Evolutionary conservation across 2,797 vertebrate genomes (phyloP), one percentile per base, ranked within the genome.

Genomic region (Melanotaenia boesemani): DNA sequence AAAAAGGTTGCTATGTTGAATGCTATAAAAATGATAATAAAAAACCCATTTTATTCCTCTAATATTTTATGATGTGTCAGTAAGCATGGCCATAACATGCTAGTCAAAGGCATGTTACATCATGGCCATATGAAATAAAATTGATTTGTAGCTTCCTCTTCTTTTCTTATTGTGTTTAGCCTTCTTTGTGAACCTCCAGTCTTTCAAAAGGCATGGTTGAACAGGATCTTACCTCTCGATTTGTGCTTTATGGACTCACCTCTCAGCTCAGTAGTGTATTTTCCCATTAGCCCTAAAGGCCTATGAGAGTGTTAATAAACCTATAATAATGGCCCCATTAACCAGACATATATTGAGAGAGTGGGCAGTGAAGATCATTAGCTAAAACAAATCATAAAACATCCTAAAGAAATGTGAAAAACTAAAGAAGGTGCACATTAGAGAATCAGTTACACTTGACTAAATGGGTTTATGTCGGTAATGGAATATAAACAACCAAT

Each of bases 311-410:
- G 72, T 74, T 85, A 74, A 79, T 87, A 82, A 85, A 84, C 63
- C 55, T 50, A 12, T 64, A 50, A 85, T 87, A 81, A 88, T 72
- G 76, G 63, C 75, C 75, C 82, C 80, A 88, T 90, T 86, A 88
- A 76, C 55, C 48, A 65, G 68, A 76, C 70, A 78, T 76, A 82
- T 63, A 74, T 56, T 26, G 56, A 80, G 65, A 80, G 39, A 16
- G 72, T 22, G 20, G 61, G 48, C 52, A 72, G 67, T 26, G 34
- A 54, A 82, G 73, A 78, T 70, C 44, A 66, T 66, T 69, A 80
- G 72, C 68, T 72, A 48, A 74, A 62, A 78, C 41, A 58, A 56
- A 79, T 63, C 65, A 76, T 84, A 77, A 85, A 88, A 67, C 48
- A 79, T 77, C 41, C 67, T 46, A 56, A 52, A 74, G 81, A 80